Evolutionary conservation across 2,797 vertebrate species (phyloP).

Genomic region (Avahi laniger): DNA sequence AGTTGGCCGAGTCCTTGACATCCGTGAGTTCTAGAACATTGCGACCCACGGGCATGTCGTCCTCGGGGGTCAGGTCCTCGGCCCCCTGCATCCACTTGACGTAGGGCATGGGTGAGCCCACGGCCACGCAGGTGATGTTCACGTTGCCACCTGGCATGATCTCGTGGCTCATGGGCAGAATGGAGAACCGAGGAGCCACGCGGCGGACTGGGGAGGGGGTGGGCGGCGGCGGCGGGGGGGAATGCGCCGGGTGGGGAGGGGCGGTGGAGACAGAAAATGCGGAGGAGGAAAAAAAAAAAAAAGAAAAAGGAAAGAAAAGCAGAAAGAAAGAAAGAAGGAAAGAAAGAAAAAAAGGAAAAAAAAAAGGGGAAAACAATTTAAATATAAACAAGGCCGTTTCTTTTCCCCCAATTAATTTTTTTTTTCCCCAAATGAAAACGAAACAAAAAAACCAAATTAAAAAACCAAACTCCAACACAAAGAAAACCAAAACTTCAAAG

Average conservation of each 20-base stretch:
- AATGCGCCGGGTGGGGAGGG: conserved; percentile 80
- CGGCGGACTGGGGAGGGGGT: conserved; percentile 94
- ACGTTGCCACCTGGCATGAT: conserved; percentile 99
- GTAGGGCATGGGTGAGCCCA: conserved; percentile 99
- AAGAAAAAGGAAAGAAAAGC: conserved; percentile 74
- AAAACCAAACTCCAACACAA: conserved; percentile 85
- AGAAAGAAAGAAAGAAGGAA: conserved; percentile 56
- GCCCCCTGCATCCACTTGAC: conserved; percentile 99
- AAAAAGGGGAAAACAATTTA: conserved; percentile 85
- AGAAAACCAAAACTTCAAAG: conserved; percentile 90
- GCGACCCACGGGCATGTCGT: conserved; percentile 99
- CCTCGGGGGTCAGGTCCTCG: conserved; percentile 97
- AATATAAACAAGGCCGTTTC: conserved; percentile 87
- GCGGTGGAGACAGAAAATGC: conserved; percentile 67
- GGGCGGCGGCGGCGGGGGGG: conserved; percentile 26
- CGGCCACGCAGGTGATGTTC: conserved; percentile 99
- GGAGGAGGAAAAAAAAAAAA: conserved; percentile 34
- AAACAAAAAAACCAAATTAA: conserved; percentile 83
- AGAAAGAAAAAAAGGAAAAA: conserved; percentile 81
- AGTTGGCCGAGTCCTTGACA: conserved; percentile 98
- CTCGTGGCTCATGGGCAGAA: conserved; percentile 96
- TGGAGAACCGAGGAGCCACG: conserved; percentile 98
- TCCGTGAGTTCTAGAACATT: conserved; percentile 97
- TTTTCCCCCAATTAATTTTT: conserved; percentile 75
- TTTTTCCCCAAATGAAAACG: conserved; percentile 70